Evolutionary conservation across 2,113 vertebrate genomes (phyloP), one percentile per base, ranked within the genome.

Genomic region (Catharus bicknelli): DNA sequence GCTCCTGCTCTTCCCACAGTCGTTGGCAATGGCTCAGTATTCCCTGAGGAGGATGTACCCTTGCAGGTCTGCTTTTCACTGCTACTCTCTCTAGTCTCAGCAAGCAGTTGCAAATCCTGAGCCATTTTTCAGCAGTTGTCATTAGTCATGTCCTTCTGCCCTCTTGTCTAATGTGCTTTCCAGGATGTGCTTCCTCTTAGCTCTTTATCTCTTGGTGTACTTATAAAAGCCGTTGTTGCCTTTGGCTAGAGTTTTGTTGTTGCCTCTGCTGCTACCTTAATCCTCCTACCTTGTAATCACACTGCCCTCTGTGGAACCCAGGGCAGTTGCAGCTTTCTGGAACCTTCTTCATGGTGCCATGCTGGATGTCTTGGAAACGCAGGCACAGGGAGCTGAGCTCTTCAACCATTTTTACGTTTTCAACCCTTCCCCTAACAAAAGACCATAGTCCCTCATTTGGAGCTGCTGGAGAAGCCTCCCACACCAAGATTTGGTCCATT

Each of bases 171-270:
- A 62, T 54, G 59, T 54, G 10, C 30, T 95, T 86, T 87, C 74
- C 88, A 91, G 76, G 51, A 80, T 86, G 48, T 80, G 40, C 50
- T 93, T 94, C 64, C 76, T 88, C 40, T 78, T 91, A 40, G 68
- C 38, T 68, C 20, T 76, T 50, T 75, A 34, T 59, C 32, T 87
- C 67, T 48, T 63, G 50, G 21, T 26, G 43, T 48, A 25, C 75
- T 84, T 81, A 30, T 74, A 67, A 77, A 90, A 95, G 32, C 47
- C 47, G 7, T 58, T 76, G 32, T 74, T 32, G 70, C 16, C 32
- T 94, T 72, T 73, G 63, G 20, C 40, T 74, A 6, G 47, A 62
- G 51, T 73, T 87, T 54, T 75, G 34, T 73, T 3, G 1, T 36
- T 1, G 2, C n/a, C 8, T 91, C 34, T 86, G 20, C 68, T 74